These are phyloP conservation scores for Junonia oenone DNA, from an alignment of 2,888 invertebrate species.

Conservation along the genomic window DNA sequence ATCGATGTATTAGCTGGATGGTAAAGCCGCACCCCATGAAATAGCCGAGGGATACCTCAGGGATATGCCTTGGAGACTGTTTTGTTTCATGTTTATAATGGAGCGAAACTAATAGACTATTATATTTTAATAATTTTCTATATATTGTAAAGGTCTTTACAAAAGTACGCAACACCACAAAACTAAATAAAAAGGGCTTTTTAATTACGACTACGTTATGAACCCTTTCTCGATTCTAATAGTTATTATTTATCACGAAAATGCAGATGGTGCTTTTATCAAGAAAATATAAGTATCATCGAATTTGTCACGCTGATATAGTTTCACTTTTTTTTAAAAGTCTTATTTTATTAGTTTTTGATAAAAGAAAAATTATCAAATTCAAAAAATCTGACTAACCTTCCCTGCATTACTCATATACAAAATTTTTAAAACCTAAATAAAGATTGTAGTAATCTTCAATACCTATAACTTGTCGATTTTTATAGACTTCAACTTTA, in stretches of 20 bases:
- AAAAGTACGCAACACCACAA: too few relatives aligned
- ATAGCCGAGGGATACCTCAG: slow-evolving; percentile 4
- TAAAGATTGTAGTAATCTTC: too few relatives aligned
- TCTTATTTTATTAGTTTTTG: background rate
- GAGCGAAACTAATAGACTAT: background rate
- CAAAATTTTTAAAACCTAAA: background rate
- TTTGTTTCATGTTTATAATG: background rate
- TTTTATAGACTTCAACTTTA: too few relatives aligned
- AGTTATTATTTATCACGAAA: too few relatives aligned
- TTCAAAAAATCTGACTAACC: background rate
- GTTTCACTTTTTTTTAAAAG: background rate
- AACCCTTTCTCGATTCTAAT: too few relatives aligned
- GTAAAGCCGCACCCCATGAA: slow-evolving; percentile 13
- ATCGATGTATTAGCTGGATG: slow-evolving; percentile 3
- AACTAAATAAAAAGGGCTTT: too few relatives aligned
- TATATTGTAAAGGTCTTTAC: too few relatives aligned
- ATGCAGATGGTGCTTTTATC: too few relatives aligned
- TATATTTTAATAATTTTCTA: background rate
- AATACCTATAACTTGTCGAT: too few relatives aligned
- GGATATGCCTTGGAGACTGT: background rate
- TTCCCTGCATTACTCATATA: background rate
- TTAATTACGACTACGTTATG: too few relatives aligned
- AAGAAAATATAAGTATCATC: too few relatives aligned
- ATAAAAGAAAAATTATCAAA: background rate
- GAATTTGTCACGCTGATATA: too few relatives aligned